Conservation (phyloP, 2,888 invertebrate species). For the Sericinus montela region DNA sequence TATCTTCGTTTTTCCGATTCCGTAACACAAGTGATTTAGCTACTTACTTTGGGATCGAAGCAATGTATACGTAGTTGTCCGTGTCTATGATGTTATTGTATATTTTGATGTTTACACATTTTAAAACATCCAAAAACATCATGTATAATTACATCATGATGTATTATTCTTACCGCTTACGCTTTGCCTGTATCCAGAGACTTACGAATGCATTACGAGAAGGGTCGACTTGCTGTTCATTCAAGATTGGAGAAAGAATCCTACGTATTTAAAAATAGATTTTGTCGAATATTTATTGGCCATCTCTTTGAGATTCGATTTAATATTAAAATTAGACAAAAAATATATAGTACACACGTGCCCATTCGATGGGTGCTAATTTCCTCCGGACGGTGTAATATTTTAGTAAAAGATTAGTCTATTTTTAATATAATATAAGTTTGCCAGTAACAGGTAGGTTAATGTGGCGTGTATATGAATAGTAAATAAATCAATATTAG, state of each 20-base stretch:
- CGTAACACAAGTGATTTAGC: too few species aligned
- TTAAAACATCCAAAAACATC: too few species aligned
- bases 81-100: too few species aligned
- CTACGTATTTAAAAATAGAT: constrained; percentile 75
- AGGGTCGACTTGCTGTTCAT: constrained; percentile 72
- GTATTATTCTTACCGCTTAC: constrained; percentile 20
- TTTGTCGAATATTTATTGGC: constrained; percentile 72
- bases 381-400: constrained; percentile 15
- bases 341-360: constrained; percentile 67
- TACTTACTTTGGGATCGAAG: too few species aligned
- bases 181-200: constrained; percentile 35
- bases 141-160: too few species aligned
- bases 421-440: too few species aligned
- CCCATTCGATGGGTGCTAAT: constrained; percentile 41
- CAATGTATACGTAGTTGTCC: too few species aligned
- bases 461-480: too few species aligned
- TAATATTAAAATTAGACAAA: constrained; percentile 69
- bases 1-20: too few species aligned
- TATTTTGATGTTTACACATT: too few species aligned
- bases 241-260: constrained; percentile 76
- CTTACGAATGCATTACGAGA: constrained; percentile 62
- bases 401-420: constrained; percentile 2
- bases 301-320: constrained; percentile 69
- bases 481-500: too few species aligned
- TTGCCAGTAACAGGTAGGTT: too few species aligned